phyloP scores from a whole-genome alignment of 1,140 invertebrate species.

The Platorchestia sp. region DNA sequence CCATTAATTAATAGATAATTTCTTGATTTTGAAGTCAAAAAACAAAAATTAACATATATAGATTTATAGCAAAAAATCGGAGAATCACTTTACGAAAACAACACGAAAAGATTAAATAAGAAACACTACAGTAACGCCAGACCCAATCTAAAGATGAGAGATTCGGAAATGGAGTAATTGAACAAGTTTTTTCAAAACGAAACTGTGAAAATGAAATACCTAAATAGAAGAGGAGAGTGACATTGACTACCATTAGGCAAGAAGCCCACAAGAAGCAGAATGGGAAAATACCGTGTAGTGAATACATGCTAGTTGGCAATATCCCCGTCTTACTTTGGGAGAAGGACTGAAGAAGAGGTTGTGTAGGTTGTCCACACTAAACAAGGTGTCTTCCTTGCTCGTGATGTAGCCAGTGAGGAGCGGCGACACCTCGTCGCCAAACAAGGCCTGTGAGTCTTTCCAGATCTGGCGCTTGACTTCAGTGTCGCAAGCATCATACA shows the following conservation, averaged over 20 bases:
- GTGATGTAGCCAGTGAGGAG: constrained; percentile 92
- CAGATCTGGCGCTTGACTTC: constrained; percentile 98
- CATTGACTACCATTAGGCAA: too few relatives aligned
- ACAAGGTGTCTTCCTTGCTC: constrained; percentile 92
- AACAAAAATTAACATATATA: neutral
- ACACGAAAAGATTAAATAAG: neutral
- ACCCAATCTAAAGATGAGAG: neutral
- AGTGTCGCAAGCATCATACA: constrained; percentile 95
- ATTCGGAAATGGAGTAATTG: too few relatives aligned
- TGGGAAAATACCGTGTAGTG: too few relatives aligned
- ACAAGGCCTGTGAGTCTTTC: constrained; percentile 96
- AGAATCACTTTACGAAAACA: neutral
- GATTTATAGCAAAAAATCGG: neutral
- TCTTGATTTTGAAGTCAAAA: too few relatives aligned
- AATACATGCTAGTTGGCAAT: neutral
- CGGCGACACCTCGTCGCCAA: constrained; percentile 97
- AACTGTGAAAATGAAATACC: too few relatives aligned
- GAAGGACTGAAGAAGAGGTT: constrained; percentile 92
- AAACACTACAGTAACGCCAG: neutral
- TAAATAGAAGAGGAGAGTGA: too few relatives aligned
- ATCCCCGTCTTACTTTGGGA: constrained; percentile 79
- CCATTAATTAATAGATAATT: too few relatives aligned
- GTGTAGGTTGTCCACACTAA: constrained; percentile 90
- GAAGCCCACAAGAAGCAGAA: too few relatives aligned
- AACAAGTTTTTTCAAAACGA: too few relatives aligned